Evolutionary conservation across 2,113 vertebrate genomes (phyloP).

Genomic region (Spea bombifrons): DNA sequence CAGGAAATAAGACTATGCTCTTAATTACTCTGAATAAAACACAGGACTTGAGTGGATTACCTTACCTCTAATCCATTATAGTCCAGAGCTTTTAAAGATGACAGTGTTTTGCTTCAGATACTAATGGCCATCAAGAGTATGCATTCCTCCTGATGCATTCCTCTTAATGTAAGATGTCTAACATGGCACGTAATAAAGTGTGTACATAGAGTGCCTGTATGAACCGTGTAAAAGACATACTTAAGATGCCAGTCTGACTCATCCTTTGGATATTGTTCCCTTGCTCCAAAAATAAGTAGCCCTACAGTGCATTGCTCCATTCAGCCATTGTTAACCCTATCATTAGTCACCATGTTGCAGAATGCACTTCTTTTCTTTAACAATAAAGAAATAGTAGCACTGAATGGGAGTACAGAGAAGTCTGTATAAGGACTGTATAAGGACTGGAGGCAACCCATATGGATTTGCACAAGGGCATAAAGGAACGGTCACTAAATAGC

Average conservation of each 20-base stretch:
- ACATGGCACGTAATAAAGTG: slow-evolving; percentile 10
- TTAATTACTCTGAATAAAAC: slow-evolving; percentile 8
- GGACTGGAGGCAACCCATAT: no score
- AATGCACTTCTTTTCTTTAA: no score
- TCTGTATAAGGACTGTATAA: no score
- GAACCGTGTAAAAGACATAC: slow-evolving; percentile 9
- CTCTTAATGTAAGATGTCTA: slow-evolving; percentile 15
- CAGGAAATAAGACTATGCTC: background rate
- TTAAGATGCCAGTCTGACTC: slow-evolving; percentile 8
- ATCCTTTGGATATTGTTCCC: background rate
- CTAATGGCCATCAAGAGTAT: slow-evolving; percentile 26
- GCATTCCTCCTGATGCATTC: background rate
- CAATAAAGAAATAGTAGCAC: no score
- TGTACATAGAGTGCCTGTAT: slow-evolving; percentile 11
- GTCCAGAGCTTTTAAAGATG: slow-evolving; percentile 19
- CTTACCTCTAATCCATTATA: slow-evolving; percentile 19
- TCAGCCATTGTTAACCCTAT: background rate
- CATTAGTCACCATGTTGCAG: background rate
- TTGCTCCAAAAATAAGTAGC: background rate
- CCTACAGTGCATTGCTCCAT: background rate
- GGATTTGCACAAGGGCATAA: no score
- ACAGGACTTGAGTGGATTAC: slow-evolving; percentile 5
- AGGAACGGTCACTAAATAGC: no score
- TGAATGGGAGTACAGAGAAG: no score
- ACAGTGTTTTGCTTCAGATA: slow-evolving; percentile 4